Percentiles rank a stretch among this genome's conserved stretches.
phyloP scores from a whole-genome alignment of 2,888 invertebrate genomes.

The Cecidostiba fungosa region DNA sequence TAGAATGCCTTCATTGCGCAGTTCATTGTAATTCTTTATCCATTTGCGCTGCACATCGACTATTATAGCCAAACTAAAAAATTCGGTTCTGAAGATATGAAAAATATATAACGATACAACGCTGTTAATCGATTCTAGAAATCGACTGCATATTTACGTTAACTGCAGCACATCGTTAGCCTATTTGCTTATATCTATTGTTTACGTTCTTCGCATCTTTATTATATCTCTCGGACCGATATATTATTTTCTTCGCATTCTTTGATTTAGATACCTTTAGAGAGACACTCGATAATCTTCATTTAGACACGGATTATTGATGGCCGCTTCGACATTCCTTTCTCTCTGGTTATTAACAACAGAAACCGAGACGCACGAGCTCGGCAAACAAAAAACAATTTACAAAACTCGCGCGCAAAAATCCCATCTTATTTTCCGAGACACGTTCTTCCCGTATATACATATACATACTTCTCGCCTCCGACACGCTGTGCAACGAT shows the following conservation, averaged over 20 bases:
- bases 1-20: neutral
- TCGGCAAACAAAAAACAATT: neutral
- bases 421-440: neutral
- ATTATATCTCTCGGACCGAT: neutral
- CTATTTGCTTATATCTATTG: neutral
- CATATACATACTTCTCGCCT: neutral
- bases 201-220: neutral
- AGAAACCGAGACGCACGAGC: neutral
- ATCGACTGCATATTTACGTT: neutral
- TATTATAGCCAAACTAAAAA: neutral
- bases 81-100: neutral
- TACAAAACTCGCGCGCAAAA: neutral
- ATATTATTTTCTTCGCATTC: neutral
- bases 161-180: neutral
- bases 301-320: slow-evolving; percentile 10
- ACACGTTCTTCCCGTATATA: neutral
- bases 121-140: neutral
- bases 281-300: neutral
- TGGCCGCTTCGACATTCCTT: neutral
- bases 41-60: neutral
- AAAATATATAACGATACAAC: too few relatives aligned
- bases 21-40: neutral
- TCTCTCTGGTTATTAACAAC: neutral
- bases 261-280: neutral
- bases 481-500: neutral